Percentiles rank a stretch among this genome's conserved stretches.
Conservation (phyloP, 2,113 vertebrate genomes). For the Dasypus novemcinctus region DNA sequence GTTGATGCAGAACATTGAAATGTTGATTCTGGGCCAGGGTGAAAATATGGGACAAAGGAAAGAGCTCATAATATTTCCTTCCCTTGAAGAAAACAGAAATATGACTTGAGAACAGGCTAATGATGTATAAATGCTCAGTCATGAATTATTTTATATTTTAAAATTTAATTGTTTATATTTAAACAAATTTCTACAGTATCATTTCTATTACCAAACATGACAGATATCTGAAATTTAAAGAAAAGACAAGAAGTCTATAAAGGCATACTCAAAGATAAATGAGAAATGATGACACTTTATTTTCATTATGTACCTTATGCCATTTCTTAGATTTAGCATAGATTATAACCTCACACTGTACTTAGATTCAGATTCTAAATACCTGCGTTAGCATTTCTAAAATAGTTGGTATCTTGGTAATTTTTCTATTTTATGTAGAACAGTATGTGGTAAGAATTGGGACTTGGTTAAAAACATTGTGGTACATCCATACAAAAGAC, state of each 20-base stretch:
- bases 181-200: neutral
- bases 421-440: neutral
- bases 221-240: neutral
- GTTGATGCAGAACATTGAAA: neutral
- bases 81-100: conserved; percentile 28
- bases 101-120: neutral
- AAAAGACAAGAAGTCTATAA: neutral
- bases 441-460: neutral
- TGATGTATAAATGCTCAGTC: neutral
- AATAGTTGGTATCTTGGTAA: neutral
- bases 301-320: neutral
- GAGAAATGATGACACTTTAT: neutral
- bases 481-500: neutral
- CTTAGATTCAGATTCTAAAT: neutral
- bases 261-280: conserved; percentile 10
- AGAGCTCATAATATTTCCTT: neutral
- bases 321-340: neutral
- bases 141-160: neutral
- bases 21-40: neutral
- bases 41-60: neutral
- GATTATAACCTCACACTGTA: too few relatives aligned
- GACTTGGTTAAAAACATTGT: neutral
- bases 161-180: conserved; percentile 36
- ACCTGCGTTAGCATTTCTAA: neutral
- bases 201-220: conserved; percentile 18